These are phyloP conservation scores for Oreonectes daqikongensis DNA, from an alignment of 2,797 vertebrate species.

Conservation along the genomic window DNA sequence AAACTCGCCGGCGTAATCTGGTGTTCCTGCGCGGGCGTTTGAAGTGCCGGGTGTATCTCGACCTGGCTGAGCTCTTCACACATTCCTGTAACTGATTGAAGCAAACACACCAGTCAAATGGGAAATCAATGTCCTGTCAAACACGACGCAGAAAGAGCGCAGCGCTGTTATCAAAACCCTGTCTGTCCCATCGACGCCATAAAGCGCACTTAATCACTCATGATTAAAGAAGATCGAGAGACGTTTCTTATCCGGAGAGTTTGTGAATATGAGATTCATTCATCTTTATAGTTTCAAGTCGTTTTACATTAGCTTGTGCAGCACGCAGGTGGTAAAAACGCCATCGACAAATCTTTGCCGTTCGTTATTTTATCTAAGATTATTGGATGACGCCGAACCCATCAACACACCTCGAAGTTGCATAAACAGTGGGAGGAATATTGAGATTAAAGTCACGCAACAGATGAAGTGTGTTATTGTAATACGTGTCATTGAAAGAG, in stretches of 20 bases:
- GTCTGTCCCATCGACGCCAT: constrained; percentile 53
- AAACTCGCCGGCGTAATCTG: constrained; percentile 48
- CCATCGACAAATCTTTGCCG: too few relatives aligned
- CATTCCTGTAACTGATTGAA: constrained; percentile 64
- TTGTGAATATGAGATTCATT: not conserved
- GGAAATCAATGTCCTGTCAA: constrained; percentile 63
- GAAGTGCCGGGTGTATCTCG: constrained; percentile 57
- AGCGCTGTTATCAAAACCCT: constrained; percentile 52
- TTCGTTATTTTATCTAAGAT: not conserved
- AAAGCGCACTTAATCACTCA: constrained; percentile 52
- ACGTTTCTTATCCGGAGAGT: not conserved
- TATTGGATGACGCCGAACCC: constrained; percentile 13
- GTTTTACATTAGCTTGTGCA: not conserved
- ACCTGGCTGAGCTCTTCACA: constrained; percentile 58
- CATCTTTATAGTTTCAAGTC: constrained; percentile 16
- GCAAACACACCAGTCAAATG: constrained; percentile 61
- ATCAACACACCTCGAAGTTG: constrained; percentile 11
- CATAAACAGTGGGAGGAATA: constrained; percentile 17
- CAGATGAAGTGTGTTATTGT: constrained; percentile 36
- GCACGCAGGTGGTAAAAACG: not conserved
- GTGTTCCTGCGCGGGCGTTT: constrained; percentile 55
- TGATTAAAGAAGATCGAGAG: constrained; percentile 6
- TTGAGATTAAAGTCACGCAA: constrained; percentile 17
- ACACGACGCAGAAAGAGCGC: constrained; percentile 44
- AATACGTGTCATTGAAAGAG: constrained; percentile 44